These are phyloP conservation scores for Bradypus variegatus DNA, from an alignment of 2,797 vertebrate species.

Conservation along the genomic window DNA sequence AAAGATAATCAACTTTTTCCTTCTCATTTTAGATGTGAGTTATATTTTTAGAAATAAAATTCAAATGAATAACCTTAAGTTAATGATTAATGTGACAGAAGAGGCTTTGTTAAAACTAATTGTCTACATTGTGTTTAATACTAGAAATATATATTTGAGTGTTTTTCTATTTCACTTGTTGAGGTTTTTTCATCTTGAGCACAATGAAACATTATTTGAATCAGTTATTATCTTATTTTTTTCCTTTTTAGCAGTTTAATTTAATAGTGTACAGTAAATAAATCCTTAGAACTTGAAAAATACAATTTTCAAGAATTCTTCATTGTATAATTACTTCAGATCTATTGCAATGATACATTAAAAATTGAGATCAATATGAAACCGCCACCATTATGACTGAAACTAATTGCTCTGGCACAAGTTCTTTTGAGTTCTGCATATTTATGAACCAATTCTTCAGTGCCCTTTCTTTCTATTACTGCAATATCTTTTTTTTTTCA, in stretches of 20 bases:
- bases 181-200: background rate
- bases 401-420: background rate
- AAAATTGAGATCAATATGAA: background rate
- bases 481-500: background rate
- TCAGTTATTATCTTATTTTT: background rate
- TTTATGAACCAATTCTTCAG: background rate
- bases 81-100: background rate
- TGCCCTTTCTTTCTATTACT: background rate
- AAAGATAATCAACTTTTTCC: background rate
- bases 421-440: background rate
- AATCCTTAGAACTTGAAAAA: background rate
- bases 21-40: background rate
- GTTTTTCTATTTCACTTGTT: background rate
- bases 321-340: background rate
- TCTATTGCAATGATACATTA: background rate
- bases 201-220: background rate
- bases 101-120: background rate
- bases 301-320: background rate
- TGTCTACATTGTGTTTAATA: background rate
- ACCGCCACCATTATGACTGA: background rate
- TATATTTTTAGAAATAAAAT: conserved; percentile 34
- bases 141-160: background rate
- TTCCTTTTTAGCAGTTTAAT: background rate
- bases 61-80: background rate
- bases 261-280: background rate